Evolutionary conservation across 2,888 invertebrate species (phyloP), one percentile per base, ranked within the genome.

Genomic region (Eustalomyia histrio): DNA sequence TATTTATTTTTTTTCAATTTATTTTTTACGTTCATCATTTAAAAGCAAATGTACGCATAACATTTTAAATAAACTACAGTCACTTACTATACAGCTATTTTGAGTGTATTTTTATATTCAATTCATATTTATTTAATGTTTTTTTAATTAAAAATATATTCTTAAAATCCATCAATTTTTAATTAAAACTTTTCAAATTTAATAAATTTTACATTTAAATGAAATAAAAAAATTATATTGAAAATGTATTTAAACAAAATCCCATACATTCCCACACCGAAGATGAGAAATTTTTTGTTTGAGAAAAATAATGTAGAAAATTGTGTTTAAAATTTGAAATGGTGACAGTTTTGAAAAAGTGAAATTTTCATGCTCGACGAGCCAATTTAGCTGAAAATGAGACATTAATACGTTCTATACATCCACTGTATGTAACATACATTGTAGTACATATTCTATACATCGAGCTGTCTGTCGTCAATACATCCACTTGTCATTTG

Each of bases 371-470:
- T 71, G 78, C 78, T 71, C 78, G 78, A 78, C 74, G 67, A 55
- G 78, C 69, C 81, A 81, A 81, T 81, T 74, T 81, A 52, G 74
- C 61, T 78, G 81, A 81, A 81, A 81, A 81, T 81, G 78, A 81
- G 81, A 78, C 73, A 60, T 69, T 69, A 65, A 35, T 64, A 35
- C 65, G 64, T 73, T 57, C 24, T 57, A 47, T 47, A 65, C 29
- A 29, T 29, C 7, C 6, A 29, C 5, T 29, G 29, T 7, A 29
- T 29, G 29, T 29, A n/a, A n/a, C n/a, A n/a, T n/a, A 6, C 21
- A 21, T 2, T 60, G 55, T 72, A 47, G 67, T 43, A 73, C 55
- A 61, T 55, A 52, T 68, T 60, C 52, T 53, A 33, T 52, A 65
- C 2, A 75, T 60, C 64, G 17, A 64, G 43, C 58, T 29, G 47